A percentile compares a stretch with the other conserved stretches of the same genome.
Conservation (phyloP, 2,888 invertebrate genomes). For the Ditylenchus weischeri region DNA sequence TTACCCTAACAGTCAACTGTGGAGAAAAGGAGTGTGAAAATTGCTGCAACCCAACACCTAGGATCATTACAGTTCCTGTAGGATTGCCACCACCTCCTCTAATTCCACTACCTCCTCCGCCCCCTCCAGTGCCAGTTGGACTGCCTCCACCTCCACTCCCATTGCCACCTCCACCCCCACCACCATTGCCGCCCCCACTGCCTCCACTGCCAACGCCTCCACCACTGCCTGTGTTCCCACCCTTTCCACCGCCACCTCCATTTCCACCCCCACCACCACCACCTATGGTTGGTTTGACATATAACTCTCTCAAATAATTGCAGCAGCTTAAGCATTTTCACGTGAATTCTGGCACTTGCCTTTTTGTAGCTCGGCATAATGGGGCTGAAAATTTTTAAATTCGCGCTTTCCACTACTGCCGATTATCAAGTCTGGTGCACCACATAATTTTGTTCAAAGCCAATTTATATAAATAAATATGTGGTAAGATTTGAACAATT, state of each 20-base stretch:
- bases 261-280: conserved; percentile 14
- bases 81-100: conserved; percentile 14
- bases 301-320: too few species aligned
- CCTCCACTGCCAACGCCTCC: conserved; percentile 22
- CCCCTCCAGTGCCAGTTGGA: conserved; percentile 11
- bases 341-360: too few species aligned
- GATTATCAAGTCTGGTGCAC: too few species aligned
- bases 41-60: conserved; percentile 5
- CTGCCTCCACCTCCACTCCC: neutral
- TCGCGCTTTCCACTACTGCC: too few species aligned
- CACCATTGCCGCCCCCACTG: conserved; percentile 4
- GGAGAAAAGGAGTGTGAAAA: neutral
- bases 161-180: conserved; percentile 3
- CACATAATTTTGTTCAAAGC: too few species aligned
- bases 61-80: neutral
- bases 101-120: conserved; percentile 11
- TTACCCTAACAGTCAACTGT: conserved; percentile 4
- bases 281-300: neutral
- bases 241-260: conserved; percentile 2
- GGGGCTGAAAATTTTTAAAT: too few species aligned
- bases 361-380: too few species aligned
- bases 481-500: too few species aligned
- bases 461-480: too few species aligned
- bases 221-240: conserved; percentile 6
- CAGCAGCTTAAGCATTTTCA: too few species aligned